Evolutionary conservation across 2,113 vertebrate genomes (phyloP).

Genomic region (Lates calcarifer): DNA sequence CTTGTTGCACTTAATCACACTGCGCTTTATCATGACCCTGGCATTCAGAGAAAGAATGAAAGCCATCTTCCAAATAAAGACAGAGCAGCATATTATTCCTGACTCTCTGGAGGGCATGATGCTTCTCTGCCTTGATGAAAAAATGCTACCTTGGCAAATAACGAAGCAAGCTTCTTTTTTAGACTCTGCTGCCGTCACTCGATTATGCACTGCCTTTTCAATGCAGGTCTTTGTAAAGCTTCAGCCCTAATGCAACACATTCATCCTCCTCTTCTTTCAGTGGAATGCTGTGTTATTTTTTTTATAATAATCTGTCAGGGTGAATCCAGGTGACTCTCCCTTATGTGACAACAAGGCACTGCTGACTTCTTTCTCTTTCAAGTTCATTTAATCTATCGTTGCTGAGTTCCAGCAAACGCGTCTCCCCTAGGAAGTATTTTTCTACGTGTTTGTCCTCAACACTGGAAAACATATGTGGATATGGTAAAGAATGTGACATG

Average conservation of each 20-base stretch:
- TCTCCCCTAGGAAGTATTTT: conserved; percentile 27
- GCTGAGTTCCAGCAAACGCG: conserved; percentile 20
- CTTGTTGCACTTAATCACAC: conserved; percentile 60
- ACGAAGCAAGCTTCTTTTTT: conserved; percentile 57
- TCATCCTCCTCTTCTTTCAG: conserved; percentile 34
- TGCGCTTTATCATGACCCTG: conserved; percentile 54
- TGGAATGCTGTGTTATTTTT: conserved; percentile 22
- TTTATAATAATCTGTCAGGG: not conserved
- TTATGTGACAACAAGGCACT: conserved; percentile 34
- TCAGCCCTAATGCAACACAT: conserved; percentile 43
- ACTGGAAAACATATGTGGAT: conserved; percentile 57
- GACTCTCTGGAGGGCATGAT: conserved; percentile 59
- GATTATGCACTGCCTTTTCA: conserved; percentile 62
- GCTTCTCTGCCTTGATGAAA: conserved; percentile 63
- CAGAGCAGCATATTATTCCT: conserved; percentile 47
- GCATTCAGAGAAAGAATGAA: conserved; percentile 64
- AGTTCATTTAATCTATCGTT: conserved; percentile 40
- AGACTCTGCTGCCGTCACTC: conserved; percentile 62
- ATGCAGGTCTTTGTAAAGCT: conserved; percentile 62
- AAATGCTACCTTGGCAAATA: conserved; percentile 70
- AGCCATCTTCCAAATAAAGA: conserved; percentile 64
- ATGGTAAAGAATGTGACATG: conserved; percentile 55
- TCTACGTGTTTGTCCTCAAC: conserved; percentile 38
- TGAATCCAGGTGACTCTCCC: conserved; percentile 31
- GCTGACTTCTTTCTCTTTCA: conserved; percentile 52